Percentiles rank a stretch among this genome's conserved stretches.
phyloP scores from a whole-genome alignment of 2,888 invertebrate genomes.

The Oasisia sp. region DNA sequence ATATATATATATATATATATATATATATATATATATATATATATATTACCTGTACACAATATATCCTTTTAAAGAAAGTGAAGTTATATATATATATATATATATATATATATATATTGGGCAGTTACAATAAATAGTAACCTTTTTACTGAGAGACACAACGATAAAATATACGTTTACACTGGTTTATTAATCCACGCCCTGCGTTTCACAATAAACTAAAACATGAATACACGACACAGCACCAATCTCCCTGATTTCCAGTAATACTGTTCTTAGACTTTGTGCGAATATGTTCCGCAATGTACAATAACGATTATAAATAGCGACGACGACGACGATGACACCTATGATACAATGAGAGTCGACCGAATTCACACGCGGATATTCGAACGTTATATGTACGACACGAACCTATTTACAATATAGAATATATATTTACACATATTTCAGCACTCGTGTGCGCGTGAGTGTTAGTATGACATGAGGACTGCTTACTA shows the following conservation, averaged over 20 bases:
- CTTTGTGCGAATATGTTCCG: neutral
- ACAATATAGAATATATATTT: neutral
- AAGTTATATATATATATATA: neutral
- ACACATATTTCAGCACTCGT: neutral
- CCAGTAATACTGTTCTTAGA: conserved; percentile 3
- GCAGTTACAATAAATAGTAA: neutral
- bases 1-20: conserved; percentile 3
- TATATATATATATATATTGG: neutral
- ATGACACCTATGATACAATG: neutral
- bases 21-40: neutral
- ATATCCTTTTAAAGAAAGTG: too few relatives aligned
- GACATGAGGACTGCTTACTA: neutral
- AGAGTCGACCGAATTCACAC: neutral
- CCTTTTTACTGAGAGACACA: neutral
- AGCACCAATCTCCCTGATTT: conserved; percentile 14
- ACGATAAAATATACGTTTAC: neutral
- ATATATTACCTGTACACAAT: too few relatives aligned
- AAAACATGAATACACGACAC: neutral
- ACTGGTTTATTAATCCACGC: neutral
- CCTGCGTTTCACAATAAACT: conserved; percentile 4
- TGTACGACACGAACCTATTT: neutral
- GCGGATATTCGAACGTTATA: neutral
- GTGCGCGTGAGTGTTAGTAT: neutral
- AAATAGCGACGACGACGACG: conserved; percentile 13
- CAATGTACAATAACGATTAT: conserved; percentile 11